phyloP scores from a whole-genome alignment of 2,113 vertebrate species.

The Triplophysa rosa region DNA sequence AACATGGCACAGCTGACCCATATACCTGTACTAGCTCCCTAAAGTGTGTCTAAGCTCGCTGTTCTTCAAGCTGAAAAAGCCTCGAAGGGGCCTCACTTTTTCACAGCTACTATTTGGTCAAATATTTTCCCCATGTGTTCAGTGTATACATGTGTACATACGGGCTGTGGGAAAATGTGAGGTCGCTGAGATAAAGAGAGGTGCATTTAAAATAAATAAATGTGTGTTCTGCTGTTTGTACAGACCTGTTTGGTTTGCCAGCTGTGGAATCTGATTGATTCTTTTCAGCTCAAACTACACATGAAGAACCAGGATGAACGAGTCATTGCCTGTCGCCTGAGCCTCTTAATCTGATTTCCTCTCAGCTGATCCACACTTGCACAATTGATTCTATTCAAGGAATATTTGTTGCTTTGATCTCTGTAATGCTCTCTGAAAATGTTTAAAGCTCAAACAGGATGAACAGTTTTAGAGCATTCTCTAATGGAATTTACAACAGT shows the following conservation, averaged over 20 bases:
- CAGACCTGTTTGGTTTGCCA: conserved; percentile 40
- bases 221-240: conserved; percentile 38
- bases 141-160: conserved; percentile 32
- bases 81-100: neutral
- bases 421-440: neutral
- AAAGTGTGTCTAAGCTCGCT: neutral
- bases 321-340: neutral
- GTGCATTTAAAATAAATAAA: neutral
- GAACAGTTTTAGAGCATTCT: neutral
- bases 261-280: conserved; percentile 36
- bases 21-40: conserved; percentile 12
- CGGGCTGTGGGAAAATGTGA: conserved; percentile 9
- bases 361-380: neutral
- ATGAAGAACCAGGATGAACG: neutral
- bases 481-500: neutral
- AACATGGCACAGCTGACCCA: conserved; percentile 38
- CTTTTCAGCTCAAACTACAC: neutral
- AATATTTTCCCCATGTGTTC: conserved; percentile 32
- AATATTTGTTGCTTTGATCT: neutral
- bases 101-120: conserved; percentile 14
- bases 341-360: neutral
- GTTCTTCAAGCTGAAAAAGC: neutral
- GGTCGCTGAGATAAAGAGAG: conserved; percentile 1
- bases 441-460: neutral
- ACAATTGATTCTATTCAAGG: neutral